These are phyloP conservation scores for Atherinosoma microstoma DNA, from an alignment of 2,797 vertebrate species.

Conservation along the genomic window DNA sequence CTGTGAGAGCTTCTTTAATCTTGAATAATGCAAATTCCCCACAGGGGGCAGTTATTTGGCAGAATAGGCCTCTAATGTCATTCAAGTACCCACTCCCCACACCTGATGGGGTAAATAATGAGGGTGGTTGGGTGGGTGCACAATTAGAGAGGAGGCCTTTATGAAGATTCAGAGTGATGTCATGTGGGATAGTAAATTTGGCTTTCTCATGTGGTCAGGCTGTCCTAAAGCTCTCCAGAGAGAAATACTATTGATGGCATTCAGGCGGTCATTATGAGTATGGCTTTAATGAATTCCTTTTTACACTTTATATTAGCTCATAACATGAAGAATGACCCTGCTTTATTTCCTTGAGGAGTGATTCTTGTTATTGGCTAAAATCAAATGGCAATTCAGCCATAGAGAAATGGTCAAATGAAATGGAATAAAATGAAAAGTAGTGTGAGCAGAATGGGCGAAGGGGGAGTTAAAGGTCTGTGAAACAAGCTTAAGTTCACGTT, in stretches of 20 bases:
- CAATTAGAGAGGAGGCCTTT: slow-evolving; percentile 52
- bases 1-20: slow-evolving; percentile 83
- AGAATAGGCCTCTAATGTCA: slow-evolving; percentile 78
- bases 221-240: slow-evolving; percentile 29
- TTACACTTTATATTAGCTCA: slow-evolving; percentile 49
- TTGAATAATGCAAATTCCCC: slow-evolving; percentile 86
- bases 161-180: slow-evolving; percentile 39
- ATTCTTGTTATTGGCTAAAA: slow-evolving; percentile 59
- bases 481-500: slow-evolving; percentile 62
- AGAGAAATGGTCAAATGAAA: slow-evolving; percentile 55
- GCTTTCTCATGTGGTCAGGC: slow-evolving; percentile 20
- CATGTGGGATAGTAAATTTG: slow-evolving; percentile 29
- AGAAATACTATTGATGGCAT: slow-evolving; percentile 23
- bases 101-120: slow-evolving; percentile 82
- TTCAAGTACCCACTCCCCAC: slow-evolving; percentile 72
- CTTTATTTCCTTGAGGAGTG: slow-evolving; percentile 50
- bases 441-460: slow-evolving; percentile 16
- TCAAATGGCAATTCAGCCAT: slow-evolving; percentile 48
- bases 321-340: slow-evolving; percentile 57
- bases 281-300: slow-evolving; percentile 56
- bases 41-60: slow-evolving; percentile 82
- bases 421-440: slow-evolving; percentile 46
- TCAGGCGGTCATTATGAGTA: slow-evolving; percentile 54
- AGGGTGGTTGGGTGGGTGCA: slow-evolving; percentile 64
- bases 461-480: slow-evolving; percentile 26